Evolutionary conservation across 2,797 vertebrate species (phyloP).

Genomic region (Ctenopoma kingsleyae): DNA sequence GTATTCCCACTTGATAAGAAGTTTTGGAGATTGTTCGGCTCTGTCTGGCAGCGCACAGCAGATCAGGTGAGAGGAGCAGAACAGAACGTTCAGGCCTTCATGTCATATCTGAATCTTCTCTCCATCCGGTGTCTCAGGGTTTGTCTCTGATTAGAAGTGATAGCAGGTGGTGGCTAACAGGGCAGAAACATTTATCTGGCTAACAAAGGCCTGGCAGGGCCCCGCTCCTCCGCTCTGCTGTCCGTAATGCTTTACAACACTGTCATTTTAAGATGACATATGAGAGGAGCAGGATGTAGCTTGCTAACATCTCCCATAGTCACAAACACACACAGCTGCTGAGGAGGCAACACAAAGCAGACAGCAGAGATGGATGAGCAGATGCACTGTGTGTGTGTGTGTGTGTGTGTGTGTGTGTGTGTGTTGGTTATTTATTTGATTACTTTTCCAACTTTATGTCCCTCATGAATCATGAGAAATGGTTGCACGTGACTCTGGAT

Average conservation of each 20-base stretch:
- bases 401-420: slow-evolving; percentile 10
- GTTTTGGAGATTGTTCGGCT: no score
- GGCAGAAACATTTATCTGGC: slow-evolving; percentile 77
- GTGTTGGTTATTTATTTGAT: slow-evolving; percentile 69
- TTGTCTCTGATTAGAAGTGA: slow-evolving; percentile 67
- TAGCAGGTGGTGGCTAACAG: slow-evolving; percentile 63
- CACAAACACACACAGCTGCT: slow-evolving; percentile 44
- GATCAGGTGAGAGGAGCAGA: no score
- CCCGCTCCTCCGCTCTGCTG: slow-evolving; percentile 59
- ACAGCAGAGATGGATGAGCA: slow-evolving; percentile 56
- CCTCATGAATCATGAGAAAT: slow-evolving; percentile 58
- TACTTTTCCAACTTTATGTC: slow-evolving; percentile 56
- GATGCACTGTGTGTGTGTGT: slow-evolving; percentile 3
- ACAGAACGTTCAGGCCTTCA: no score
- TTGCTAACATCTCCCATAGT: slow-evolving; percentile 56
- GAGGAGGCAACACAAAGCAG: slow-evolving; percentile 48
- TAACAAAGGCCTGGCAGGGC: slow-evolving; percentile 81
- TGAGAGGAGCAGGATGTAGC: slow-evolving; percentile 57
- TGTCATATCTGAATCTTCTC: no score
- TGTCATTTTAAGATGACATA: slow-evolving; percentile 85
- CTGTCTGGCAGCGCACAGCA: no score
- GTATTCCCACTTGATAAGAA: no score
- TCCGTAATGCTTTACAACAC: slow-evolving; percentile 74
- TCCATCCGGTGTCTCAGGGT: slow-evolving; percentile 41
- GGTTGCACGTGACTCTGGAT: slow-evolving; percentile 32